phyloP scores from a whole-genome alignment of 1,140 invertebrate species.

The Drosophila insularis region DNA sequence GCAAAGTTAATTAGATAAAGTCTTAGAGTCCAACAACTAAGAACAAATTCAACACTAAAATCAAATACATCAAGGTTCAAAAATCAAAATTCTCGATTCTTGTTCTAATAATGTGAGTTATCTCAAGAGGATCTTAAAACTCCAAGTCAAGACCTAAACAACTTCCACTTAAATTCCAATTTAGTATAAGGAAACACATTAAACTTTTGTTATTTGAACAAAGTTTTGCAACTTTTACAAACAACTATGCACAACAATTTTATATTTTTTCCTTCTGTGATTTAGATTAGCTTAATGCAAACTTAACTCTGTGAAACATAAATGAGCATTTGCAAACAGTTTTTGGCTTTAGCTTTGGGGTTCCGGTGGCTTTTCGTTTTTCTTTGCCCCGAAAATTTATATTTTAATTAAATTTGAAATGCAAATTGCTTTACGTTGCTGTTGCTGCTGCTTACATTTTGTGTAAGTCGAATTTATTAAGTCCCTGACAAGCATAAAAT shows the following conservation, averaged over 20 bases:
- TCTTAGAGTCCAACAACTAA: too few species aligned
- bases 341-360: not conserved
- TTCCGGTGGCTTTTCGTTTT: conserved; percentile 25
- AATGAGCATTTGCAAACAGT: conserved; percentile 6
- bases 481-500: conserved; percentile 4
- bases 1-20: too few species aligned
- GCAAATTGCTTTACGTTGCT: conserved; percentile 41
- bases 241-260: not conserved
- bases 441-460: not conserved
- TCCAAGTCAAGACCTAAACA: too few species aligned
- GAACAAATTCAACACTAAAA: too few species aligned
- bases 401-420: conserved; percentile 65
- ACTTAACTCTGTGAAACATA: conserved; percentile 4
- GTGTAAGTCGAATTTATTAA: conserved; percentile 34
- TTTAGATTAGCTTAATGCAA: conserved; percentile 11
- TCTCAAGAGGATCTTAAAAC: too few species aligned
- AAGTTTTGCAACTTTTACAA: not conserved
- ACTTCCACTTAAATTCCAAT: too few species aligned
- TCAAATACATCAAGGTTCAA: too few species aligned
- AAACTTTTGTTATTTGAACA: not conserved
- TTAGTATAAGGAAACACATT: not conserved
- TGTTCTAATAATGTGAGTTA: too few species aligned
- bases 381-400: conserved; percentile 45
- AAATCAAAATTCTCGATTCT: too few species aligned
- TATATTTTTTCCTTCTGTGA: not conserved